Evolutionary conservation across 1,140 invertebrate species (phyloP).

Genomic region (Zaprionus tsacasi): DNA sequence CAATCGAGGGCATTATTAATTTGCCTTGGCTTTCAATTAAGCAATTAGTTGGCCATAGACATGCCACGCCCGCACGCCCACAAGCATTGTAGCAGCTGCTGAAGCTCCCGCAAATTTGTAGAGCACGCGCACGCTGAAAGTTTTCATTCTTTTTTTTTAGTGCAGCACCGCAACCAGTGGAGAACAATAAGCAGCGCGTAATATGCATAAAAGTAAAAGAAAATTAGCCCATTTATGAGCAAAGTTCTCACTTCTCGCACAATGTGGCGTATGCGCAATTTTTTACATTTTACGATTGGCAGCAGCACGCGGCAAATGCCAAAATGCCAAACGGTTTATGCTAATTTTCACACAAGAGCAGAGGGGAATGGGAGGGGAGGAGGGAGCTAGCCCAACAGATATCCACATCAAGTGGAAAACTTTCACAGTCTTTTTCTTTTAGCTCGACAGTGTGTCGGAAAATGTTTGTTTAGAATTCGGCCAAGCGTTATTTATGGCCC

Average conservation of each 20-base stretch:
- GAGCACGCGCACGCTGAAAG: conserved; percentile 1
- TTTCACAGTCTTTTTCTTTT: conserved; percentile 59
- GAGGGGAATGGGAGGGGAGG: conserved; percentile 5
- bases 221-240: conserved; percentile 75
- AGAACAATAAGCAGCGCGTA: conserved; percentile 43
- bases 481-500: conserved; percentile 77
- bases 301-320: conserved; percentile 60
- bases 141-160: conserved; percentile 8
- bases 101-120: conserved; percentile 28
- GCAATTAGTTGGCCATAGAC: conserved; percentile 57
- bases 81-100: not conserved
- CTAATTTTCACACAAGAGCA: conserved; percentile 65
- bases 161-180: conserved; percentile 18
- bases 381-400: not conserved
- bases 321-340: conserved; percentile 68
- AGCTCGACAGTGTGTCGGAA: conserved; percentile 51
- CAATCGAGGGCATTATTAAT: conserved; percentile 78
- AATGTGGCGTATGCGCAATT: conserved; percentile 65
- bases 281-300: conserved; percentile 73
- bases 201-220: conserved; percentile 49
- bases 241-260: conserved; percentile 9
- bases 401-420: conserved; percentile 72
- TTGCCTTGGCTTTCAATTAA: conserved; percentile 76
- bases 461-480: conserved; percentile 81
- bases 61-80: conserved; percentile 11